Conservation (phyloP, 2,113 vertebrate species). For the Erythrocercus mccallii region DNA sequence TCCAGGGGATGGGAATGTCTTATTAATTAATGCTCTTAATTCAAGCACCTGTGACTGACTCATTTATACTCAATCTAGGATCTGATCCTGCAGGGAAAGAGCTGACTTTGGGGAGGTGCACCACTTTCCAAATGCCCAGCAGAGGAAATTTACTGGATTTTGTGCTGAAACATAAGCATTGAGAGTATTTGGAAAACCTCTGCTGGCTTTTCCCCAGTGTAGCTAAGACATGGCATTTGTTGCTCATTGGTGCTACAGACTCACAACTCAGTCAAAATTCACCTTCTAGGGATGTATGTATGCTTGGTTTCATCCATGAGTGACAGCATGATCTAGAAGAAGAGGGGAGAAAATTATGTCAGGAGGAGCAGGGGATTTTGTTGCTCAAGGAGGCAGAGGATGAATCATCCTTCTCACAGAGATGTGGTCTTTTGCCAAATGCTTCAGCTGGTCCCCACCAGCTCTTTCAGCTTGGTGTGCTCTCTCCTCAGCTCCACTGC, state of each 20-base stretch:
- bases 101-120: not conserved
- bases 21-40: slow-evolving; percentile 29
- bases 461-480: not conserved
- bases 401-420: not conserved
- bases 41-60: slow-evolving; percentile 49
- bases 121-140: not conserved
- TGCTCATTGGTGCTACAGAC: not conserved
- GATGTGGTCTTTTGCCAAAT: not conserved
- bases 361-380: not conserved
- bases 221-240: not conserved
- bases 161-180: not conserved
- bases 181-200: not conserved
- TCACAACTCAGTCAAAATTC: not conserved
- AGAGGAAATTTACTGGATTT: not conserved
- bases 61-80: not conserved
- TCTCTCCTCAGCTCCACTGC: not conserved
- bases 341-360: not conserved
- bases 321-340: not conserved
- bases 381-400: not conserved
- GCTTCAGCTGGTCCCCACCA: not conserved
- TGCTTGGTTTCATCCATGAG: not conserved
- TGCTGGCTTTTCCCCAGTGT: not conserved
- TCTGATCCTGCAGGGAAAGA: not conserved
- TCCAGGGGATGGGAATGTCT: slow-evolving; percentile 33
- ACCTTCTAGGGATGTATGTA: not conserved